Conservation (phyloP, 2,797 vertebrate genomes). For the Propithecus perrieri region DNA sequence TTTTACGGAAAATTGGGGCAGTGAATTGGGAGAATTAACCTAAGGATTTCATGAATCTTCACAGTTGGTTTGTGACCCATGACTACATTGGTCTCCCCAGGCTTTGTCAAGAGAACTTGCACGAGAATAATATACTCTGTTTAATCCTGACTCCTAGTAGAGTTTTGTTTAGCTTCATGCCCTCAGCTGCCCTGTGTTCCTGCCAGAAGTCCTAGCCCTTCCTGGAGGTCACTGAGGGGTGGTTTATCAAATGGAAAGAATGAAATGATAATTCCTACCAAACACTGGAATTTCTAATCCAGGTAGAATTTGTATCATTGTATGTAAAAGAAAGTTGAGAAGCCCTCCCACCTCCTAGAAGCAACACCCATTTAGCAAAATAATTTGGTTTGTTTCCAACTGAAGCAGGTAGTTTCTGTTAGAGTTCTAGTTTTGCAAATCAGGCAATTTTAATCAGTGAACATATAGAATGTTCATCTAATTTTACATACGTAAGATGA, state of each 20-base stretch:
- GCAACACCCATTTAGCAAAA: neutral
- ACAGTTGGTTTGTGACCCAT: neutral
- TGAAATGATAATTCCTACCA: neutral
- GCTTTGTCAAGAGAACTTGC: neutral
- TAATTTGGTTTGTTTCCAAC: neutral
- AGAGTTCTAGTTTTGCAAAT: constrained; percentile 16
- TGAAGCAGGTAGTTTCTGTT: neutral
- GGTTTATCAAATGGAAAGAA: neutral
- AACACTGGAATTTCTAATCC: neutral
- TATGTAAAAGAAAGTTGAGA: neutral
- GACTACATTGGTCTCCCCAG: neutral
- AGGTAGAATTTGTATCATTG: neutral
- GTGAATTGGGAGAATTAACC: neutral
- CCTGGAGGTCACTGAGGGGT: neutral
- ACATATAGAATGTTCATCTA: neutral
- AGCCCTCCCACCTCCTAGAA: neutral
- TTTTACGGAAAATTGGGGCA: neutral
- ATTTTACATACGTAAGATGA: neutral
- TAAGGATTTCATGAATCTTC: constrained; percentile 1
- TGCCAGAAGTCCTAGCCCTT: neutral
- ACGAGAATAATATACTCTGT: neutral
- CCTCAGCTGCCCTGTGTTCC: neutral
- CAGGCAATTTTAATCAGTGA: neutral
- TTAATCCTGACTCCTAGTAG: neutral
- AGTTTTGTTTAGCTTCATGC: neutral